Evolutionary conservation across 2,797 vertebrate species (phyloP), one percentile per base, ranked within the genome.

Genomic region (Cetoscarus ocellatus): DNA sequence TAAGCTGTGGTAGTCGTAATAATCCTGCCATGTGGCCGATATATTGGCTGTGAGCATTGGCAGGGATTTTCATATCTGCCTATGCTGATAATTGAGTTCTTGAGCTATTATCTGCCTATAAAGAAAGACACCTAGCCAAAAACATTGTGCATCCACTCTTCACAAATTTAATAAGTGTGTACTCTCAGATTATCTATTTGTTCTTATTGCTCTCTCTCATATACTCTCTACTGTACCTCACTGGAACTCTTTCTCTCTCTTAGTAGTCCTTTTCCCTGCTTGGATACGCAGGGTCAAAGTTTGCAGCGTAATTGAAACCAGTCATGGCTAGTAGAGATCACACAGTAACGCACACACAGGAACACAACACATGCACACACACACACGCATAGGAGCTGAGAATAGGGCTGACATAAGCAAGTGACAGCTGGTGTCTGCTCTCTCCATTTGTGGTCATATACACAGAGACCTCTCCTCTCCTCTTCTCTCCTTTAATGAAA

Each of bases 371-470:
- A 39, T 52, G 57, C 77, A 61, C 61, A 78, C 84, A 84, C 75
- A 72, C 88, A 82, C 72, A 70, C 79, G 77, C 70, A 78, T 51
- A 77, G 65, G 82, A 83, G 75, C 84, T 92, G 92, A 95, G 92
- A 94, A 95, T 93, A 95, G 93, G 84, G 90, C 91, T 94, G 94
- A 94, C 94, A 94, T 92, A 94, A 94, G 90, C 93, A 90, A 86
- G 94, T 96, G 96, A 95, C 93, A 96, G 96, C 97, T 98, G 98
- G 95, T 97, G 96, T 96, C 96, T 95, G 89, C 84, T 85, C 89
- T 91, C 73, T 92, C 91, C 90, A 91, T 92, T 94, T 93, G 87
- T 92, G 88, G 91, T 92, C 90, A 93, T 87, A 86, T 78, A 86
- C 89, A 85, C 71, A 61, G 83, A 79, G 86, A 87, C 89, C 86